Percentiles rank a stretch among this genome's conserved stretches.
Conservation (phyloP, 2,888 invertebrate species). For the Doris montereyensis region DNA sequence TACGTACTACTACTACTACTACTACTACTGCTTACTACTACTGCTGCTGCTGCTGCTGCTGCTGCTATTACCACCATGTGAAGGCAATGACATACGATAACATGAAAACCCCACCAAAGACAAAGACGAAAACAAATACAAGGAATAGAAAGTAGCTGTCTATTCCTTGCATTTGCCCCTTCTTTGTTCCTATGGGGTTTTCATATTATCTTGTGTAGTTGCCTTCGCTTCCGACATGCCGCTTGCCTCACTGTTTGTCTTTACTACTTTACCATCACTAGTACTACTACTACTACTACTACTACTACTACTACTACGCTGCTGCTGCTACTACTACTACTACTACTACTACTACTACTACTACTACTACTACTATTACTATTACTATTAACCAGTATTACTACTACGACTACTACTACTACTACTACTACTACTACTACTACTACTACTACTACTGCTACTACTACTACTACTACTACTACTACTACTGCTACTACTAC, state of each 20-base stretch:
- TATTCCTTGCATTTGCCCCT: neutral
- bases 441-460: constrained; percentile 23
- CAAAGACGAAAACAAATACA: too few relatives aligned
- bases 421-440: constrained; percentile 23
- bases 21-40: neutral
- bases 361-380: constrained; percentile 18
- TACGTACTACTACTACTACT: neutral
- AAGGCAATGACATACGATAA: too few relatives aligned
- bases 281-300: neutral
- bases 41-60: too few relatives aligned
- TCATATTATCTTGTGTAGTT: too few relatives aligned
- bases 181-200: neutral
- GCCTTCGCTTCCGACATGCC: too few relatives aligned
- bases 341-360: neutral
- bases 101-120: too few relatives aligned
- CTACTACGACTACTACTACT: constrained; percentile 1
- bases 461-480: constrained; percentile 24
- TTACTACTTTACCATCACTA: neutral
- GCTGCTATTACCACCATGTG: too few relatives aligned
- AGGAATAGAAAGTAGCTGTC: too few relatives aligned
- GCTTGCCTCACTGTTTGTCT: neutral
- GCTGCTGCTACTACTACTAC: neutral
- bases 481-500: constrained; percentile 23
- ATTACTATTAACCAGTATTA: constrained; percentile 2
- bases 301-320: neutral